These are phyloP conservation scores for Arctocebus calabarensis DNA, from an alignment of 2,797 vertebrate species.

Conservation along the genomic window DNA sequence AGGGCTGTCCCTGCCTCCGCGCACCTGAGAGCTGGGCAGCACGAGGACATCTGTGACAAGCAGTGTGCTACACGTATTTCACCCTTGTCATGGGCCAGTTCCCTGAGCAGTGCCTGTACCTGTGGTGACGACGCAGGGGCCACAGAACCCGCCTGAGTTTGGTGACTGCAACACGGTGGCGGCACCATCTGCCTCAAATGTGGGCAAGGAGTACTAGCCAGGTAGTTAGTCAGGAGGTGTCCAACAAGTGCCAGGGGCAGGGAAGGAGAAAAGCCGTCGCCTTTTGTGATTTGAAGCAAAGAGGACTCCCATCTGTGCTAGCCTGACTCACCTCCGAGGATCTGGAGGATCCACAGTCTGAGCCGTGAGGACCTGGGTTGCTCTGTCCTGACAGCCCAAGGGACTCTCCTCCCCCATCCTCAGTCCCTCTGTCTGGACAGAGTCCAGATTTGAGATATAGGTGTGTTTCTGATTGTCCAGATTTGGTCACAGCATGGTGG, in stretches of 20 bases:
- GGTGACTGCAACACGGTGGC: too few species aligned
- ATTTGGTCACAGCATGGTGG: background rate
- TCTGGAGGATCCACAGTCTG: too few species aligned
- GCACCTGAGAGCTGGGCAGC: background rate
- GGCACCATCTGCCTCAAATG: too few species aligned
- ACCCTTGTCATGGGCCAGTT: background rate
- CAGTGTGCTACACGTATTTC: background rate
- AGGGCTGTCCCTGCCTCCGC: background rate
- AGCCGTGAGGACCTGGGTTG: background rate
- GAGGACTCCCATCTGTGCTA: background rate
- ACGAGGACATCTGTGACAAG: background rate
- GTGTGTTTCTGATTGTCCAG: background rate
- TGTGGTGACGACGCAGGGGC: too few species aligned
- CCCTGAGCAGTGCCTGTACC: too few species aligned
- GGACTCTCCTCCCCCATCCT: background rate
- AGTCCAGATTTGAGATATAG: background rate
- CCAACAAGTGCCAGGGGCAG: background rate
- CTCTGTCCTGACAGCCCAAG: background rate
- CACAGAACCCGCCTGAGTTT: too few species aligned
- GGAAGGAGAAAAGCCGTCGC: background rate
- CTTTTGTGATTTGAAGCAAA: background rate
- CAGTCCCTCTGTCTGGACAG: background rate
- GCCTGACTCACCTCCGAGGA: too few species aligned
- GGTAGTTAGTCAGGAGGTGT: too few species aligned
- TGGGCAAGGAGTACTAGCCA: too few species aligned